A percentile compares a stretch with the other conserved stretches of the same genome.
Conservation (phyloP, 2,888 invertebrate species). For the Coleophora flavipennella region DNA sequence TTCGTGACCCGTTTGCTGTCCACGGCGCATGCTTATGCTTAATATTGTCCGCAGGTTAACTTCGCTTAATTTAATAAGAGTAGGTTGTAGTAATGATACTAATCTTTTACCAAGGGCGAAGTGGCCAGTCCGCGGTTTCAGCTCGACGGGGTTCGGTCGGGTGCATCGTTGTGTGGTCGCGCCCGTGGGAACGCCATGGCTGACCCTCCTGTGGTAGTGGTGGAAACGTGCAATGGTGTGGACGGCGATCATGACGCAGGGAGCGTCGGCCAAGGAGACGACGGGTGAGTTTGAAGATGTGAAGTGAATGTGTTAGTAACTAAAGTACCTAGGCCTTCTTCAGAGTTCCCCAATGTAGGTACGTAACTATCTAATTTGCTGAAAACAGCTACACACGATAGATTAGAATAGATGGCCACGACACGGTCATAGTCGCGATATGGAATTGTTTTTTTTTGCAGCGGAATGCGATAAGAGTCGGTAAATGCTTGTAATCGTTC, state of each 20-base stretch:
- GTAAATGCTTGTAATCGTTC: no score
- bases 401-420: no score
- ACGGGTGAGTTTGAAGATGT: slow-evolving; percentile 36
- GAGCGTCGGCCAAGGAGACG: slow-evolving; percentile 37
- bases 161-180: slow-evolving; percentile 31
- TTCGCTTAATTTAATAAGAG: slow-evolving; percentile 70
- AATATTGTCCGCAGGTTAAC: slow-evolving; percentile 55
- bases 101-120: slow-evolving; percentile 67
- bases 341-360: no score
- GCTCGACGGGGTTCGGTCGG: slow-evolving; percentile 41
- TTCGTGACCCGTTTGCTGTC: slow-evolving; percentile 65
- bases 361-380: no score
- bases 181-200: slow-evolving; percentile 30
- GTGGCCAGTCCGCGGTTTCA: slow-evolving; percentile 50
- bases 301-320: no score
- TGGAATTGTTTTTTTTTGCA: no score
- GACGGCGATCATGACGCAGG: slow-evolving; percentile 30
- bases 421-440: no score
- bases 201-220: slow-evolving; percentile 51
- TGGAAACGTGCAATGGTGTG: slow-evolving; percentile 59
- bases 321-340: no score
- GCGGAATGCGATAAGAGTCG: no score
- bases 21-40: slow-evolving; percentile 59
- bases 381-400: no score
- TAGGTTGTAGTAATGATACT: slow-evolving; percentile 58